phyloP scores from a whole-genome alignment of 2,888 invertebrate genomes.

The Leptopterna dolabrata region DNA sequence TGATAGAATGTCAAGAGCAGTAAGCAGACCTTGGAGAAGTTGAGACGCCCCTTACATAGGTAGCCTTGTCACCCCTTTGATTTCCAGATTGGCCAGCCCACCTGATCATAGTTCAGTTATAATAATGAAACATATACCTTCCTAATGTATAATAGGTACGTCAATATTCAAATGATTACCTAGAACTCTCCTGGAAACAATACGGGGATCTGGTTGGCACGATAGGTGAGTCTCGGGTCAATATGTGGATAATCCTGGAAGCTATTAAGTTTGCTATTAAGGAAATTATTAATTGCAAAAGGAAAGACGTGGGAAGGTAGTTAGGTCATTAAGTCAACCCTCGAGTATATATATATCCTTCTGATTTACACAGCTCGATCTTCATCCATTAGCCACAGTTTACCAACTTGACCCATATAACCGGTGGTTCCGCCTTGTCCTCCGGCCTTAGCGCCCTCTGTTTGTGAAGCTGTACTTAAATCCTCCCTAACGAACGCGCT shows the following conservation, averaged over 20 bases:
- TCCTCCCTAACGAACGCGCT: neutral
- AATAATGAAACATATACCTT: too few species aligned
- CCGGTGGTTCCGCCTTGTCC: neutral
- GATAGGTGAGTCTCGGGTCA: neutral
- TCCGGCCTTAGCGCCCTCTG: neutral
- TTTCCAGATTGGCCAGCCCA: too few species aligned
- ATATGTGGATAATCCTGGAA: neutral
- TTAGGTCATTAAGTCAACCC: neutral
- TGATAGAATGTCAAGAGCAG: too few species aligned
- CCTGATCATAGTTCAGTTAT: too few species aligned
- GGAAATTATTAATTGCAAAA: neutral
- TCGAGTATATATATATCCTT: neutral
- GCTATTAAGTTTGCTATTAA: too few species aligned
- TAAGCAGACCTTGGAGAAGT: too few species aligned
- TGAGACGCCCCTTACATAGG: too few species aligned
- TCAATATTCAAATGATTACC: too few species aligned
- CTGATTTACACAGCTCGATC: neutral
- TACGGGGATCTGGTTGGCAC: neutral
- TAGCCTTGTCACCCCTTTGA: too few species aligned
- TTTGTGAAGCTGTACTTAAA: neutral
- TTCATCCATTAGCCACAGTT: slow-evolving; percentile 1
- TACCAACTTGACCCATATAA: neutral
- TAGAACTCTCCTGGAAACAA: too few species aligned
- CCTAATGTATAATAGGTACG: too few species aligned
- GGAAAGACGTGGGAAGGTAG: neutral